Evolutionary conservation across 2,888 invertebrate species (phyloP), one percentile per base, ranked within the genome.

Genomic region (Halictus ligatus): DNA sequence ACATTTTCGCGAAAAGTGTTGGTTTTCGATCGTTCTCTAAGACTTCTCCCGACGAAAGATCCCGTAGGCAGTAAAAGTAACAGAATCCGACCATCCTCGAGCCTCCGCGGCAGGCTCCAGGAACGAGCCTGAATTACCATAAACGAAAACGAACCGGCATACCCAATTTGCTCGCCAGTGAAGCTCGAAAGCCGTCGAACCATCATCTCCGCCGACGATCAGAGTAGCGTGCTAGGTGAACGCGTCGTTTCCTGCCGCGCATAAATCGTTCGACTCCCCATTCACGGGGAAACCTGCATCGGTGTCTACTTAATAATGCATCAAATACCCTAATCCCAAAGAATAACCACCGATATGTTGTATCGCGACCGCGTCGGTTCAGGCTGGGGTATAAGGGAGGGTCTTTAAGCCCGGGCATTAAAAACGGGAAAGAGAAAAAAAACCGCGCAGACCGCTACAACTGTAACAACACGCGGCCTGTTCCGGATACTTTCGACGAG

Each of bases 261-360:
- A 78, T 84, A 86, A 81, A 87, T 82, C 89, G 90, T 64, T 71
- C 43, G 40, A 29, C 80, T 80, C 71, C 80, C 75, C 75, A 81
- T 90, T 88, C 84, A 83, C 69, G 60, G 74, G 74, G 76, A 89
- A 92, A 91, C 93, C 93, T 93, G 93, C 91, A 89, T 89, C 87
- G 89, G 91, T 92, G 90, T 93, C 93, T 92, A 92, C 91, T 94
- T 94, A 94, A 94, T 94, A 94, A 93, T 93, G 91, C 93, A 92
- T 91, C 92, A 88, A 90, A 89, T 81, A 87, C 89, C 89, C 89
- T 94, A 93, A 94, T 94, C 94, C 92, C 83, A 89, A 93, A 93
- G 91, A 94, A 94, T 94, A 94, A 94, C 93, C 92, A 89, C 88
- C 89, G 83, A 88, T 88, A 90, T 88, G 90, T 85, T 88, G 88